Percentiles rank a stretch among this genome's conserved stretches.
phyloP scores from a whole-genome alignment of 2,888 invertebrate genomes.

The Lasioglossum vierecki region DNA sequence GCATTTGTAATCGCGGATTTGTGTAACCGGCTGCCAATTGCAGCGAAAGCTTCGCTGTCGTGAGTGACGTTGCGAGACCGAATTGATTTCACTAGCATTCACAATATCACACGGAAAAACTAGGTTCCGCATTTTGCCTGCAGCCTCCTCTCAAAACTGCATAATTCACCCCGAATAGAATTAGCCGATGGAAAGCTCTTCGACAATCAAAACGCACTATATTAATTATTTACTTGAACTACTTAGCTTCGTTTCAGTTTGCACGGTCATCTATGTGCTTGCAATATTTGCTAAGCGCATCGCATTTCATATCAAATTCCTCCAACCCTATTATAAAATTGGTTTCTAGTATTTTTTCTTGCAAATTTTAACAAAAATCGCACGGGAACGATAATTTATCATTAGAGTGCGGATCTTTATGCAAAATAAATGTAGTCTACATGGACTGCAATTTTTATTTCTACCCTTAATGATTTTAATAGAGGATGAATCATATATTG shows the following conservation, averaged over 20 bases:
- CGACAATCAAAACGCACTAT: background rate
- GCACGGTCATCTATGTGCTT: background rate
- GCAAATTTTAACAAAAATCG: too few species aligned
- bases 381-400: too few species aligned
- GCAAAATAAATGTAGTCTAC: too few species aligned
- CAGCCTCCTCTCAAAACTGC: background rate
- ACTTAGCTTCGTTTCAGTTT: background rate
- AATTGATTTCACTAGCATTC: background rate
- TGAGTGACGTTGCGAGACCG: background rate
- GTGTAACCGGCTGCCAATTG: slow-evolving; percentile 45
- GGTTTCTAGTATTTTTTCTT: too few species aligned
- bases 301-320: background rate
- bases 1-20: slow-evolving; percentile 7
- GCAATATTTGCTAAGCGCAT: background rate
- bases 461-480: too few species aligned
- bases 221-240: background rate
- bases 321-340: background rate
- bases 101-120: background rate
- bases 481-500: too few species aligned
- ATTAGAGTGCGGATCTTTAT: too few species aligned
- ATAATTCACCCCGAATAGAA: background rate
- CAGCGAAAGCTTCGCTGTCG: slow-evolving; percentile 16
- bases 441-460: too few species aligned
- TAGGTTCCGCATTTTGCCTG: background rate
- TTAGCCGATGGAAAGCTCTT: background rate